Evolutionary conservation across 2,888 invertebrate genomes (phyloP).

Genomic region (Drosophila meridionalis): DNA sequence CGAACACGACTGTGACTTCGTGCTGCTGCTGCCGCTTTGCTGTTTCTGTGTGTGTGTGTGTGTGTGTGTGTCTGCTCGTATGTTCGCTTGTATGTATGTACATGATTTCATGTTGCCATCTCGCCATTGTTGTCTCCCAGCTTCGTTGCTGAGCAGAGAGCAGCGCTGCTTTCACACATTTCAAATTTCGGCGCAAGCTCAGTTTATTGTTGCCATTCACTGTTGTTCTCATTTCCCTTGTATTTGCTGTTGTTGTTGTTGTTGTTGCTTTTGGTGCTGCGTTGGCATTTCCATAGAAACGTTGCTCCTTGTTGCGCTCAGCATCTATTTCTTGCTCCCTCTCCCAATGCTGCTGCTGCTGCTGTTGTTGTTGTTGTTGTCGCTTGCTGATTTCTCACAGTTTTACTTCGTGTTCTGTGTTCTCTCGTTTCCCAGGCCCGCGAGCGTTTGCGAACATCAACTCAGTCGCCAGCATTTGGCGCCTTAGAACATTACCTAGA

Average conservation of each 20-base stretch:
- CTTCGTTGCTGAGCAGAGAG: constrained; percentile 54
- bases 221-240: constrained; percentile 41
- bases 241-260: constrained; percentile 41
- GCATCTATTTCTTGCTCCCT: constrained; percentile 48
- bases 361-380: constrained; percentile 10
- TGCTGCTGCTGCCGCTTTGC: constrained; percentile 21
- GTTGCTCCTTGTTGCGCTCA: constrained; percentile 77
- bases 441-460: constrained; percentile 35
- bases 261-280: constrained; percentile 46
- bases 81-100: constrained; percentile 27
- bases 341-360: constrained; percentile 10
- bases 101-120: constrained; percentile 47
- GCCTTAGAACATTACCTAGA: constrained; percentile 43
- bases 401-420: constrained; percentile 45
- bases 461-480: constrained; percentile 46
- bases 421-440: constrained; percentile 63
- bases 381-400: constrained; percentile 27
- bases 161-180: constrained; percentile 49
- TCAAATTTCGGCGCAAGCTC: constrained; percentile 77
- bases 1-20: constrained; percentile 36
- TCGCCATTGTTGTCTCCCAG: constrained; percentile 64
- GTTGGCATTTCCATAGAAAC: constrained; percentile 55
- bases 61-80: constrained; percentile 5
- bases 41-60: not conserved
- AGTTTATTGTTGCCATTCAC: constrained; percentile 74